These are phyloP conservation scores for Hemaris fuciformis DNA, from an alignment of 2,888 invertebrate genomes.

Conservation along the genomic window DNA sequence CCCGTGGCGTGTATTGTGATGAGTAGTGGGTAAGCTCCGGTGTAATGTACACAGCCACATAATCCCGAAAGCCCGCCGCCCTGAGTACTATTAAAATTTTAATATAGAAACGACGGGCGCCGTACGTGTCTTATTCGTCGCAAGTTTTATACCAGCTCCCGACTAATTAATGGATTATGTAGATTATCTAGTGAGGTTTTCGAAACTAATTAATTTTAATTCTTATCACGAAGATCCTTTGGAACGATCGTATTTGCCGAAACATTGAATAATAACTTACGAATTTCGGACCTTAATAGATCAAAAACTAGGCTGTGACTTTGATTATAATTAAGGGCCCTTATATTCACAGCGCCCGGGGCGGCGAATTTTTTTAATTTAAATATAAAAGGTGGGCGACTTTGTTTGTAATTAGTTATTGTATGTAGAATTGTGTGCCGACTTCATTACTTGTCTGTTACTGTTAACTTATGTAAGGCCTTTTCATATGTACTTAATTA, in stretches of 20 bases:
- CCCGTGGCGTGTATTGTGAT: neutral
- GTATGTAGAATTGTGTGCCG: neutral
- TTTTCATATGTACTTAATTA: neutral
- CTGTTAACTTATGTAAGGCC: neutral
- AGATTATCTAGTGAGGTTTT: conserved; percentile 32
- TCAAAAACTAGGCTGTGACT: conserved; percentile 2
- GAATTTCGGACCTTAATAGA: neutral
- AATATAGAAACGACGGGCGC: conserved; percentile 43
- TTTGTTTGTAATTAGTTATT: neutral
- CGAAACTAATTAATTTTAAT: conserved; percentile 29
- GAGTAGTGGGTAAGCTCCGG: neutral
- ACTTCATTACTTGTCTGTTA: neutral
- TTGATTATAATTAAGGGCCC: neutral
- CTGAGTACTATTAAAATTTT: conserved; percentile 47
- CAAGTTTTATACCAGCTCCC: conserved; percentile 45
- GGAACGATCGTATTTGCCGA: neutral
- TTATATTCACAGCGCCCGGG: conserved; percentile 17
- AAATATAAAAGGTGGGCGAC: neutral
- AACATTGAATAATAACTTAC: neutral
- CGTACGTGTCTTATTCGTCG: conserved; percentile 31
- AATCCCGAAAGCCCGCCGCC: conserved; percentile 43
- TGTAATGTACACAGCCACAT: conserved; percentile 22
- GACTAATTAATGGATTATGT: conserved; percentile 46
- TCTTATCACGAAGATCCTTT: conserved; percentile 18
- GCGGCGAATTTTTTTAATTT: conserved; percentile 9